Conservation (phyloP, 2,113 vertebrate genomes). For the Cariama cristata region DNA sequence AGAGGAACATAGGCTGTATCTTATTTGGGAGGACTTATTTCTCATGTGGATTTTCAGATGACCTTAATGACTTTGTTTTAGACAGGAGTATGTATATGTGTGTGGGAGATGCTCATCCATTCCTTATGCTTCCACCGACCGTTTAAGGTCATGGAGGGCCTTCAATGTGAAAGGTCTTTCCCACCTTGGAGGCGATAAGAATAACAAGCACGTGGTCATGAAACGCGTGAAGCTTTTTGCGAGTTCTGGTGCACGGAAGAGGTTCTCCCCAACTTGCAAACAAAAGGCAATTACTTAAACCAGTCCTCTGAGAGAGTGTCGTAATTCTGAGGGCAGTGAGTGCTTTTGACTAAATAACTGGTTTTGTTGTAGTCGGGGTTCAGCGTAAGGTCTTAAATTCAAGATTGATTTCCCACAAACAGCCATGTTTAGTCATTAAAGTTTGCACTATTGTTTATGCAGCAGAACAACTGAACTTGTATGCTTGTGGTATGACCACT, state of each 20-base stretch:
- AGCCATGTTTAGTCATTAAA: not conserved
- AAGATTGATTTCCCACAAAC: not conserved
- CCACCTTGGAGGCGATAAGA: not conserved
- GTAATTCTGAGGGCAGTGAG: not conserved
- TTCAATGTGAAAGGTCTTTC: not conserved
- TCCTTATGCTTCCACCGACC: not conserved
- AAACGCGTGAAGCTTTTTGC: fast-evolving
- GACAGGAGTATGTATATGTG: fast-evolving
- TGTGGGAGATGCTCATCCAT: not conserved
- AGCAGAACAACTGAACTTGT: not conserved
- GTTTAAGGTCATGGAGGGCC: not conserved
- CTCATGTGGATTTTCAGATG: not conserved
- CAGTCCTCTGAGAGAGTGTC: not conserved
- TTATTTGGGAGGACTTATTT: not conserved
- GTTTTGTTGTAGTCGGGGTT: not conserved
- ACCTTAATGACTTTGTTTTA: not conserved
- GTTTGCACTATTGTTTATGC: not conserved
- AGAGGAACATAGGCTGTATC: not conserved
- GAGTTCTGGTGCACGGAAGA: not conserved
- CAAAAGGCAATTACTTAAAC: not conserved
- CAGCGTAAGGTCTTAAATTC: not conserved
- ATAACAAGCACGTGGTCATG: not conserved
- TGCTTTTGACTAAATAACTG: not conserved
- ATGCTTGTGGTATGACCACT: not conserved
- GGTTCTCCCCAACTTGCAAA: not conserved